Conservation (phyloP, 2,888 invertebrate species). For the Tiliacea aurago region DNA sequence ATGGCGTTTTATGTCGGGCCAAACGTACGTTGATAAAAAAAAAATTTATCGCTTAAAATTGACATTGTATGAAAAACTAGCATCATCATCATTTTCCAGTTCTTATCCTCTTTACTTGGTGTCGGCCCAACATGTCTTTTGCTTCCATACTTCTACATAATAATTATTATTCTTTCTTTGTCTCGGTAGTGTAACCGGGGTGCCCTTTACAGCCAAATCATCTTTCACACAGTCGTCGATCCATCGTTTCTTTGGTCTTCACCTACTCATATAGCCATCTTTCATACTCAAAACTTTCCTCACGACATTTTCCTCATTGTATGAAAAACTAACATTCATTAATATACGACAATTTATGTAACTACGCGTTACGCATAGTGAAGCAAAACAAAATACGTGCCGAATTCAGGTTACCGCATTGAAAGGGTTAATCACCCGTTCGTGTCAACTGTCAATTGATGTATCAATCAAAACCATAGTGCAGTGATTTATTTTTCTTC, state of each 20-base stretch:
- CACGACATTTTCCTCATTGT: not conserved
- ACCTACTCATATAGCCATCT: too few species aligned
- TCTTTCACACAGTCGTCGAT: too few species aligned
- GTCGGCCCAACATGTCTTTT: too few species aligned
- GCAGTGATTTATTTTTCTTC: constrained; percentile 12
- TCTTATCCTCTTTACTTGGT: too few species aligned
- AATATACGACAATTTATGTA: constrained; percentile 35
- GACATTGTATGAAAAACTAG: not conserved
- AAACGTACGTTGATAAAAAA: constrained; percentile 9
- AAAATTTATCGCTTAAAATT: not conserved
- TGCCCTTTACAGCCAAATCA: too few species aligned
- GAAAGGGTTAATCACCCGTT: constrained; percentile 51
- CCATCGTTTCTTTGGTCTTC: too few species aligned
- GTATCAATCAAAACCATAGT: constrained; percentile 49
- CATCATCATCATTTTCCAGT: not conserved
- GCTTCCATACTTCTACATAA: too few species aligned
- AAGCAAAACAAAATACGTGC: constrained; percentile 38
- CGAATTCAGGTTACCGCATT: constrained; percentile 45
- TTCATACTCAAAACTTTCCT: too few species aligned
- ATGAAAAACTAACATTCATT: constrained; percentile 15
- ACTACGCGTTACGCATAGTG: constrained; percentile 29
- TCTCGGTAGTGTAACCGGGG: too few species aligned
- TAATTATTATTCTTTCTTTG: too few species aligned
- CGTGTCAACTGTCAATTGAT: constrained; percentile 37
- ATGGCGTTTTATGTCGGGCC: constrained; percentile 5